Base-by-base conservation (phyloP, 2,888 invertebrate species). In the Punctoribates punctum region DNA sequence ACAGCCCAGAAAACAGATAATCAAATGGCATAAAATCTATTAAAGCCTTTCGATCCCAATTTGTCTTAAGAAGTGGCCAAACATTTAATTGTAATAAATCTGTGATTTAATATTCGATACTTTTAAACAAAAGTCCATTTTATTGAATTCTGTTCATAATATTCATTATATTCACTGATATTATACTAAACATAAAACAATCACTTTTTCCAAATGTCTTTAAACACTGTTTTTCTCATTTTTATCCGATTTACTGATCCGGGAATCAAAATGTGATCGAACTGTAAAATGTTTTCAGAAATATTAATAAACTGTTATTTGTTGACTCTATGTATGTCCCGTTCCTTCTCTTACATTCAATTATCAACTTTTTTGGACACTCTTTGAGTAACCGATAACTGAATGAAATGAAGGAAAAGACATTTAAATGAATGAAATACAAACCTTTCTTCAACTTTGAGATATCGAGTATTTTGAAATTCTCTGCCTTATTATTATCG, bases 401-500 rank as follows among this genome's bases (percentile, higher is more conserved):
- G 11, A 42, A 9, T 13, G 42, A 42, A 42, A 42, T 13, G 11
- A 42, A 42, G 13, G 42, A 42, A 42, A 13, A 13, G 42, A 1
- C 42, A 42, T 15, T 62, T n/a, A 25, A 62, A 8, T 62, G 5
- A 62, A 8, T 62, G 5, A 51, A 57, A 65, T 65, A 25, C 20
- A 51, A 51, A 51, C 73, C 73, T 54, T n/a, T 54, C 48, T 73
- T 73, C 38, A 29, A 57, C 5, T 34, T 51, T 11, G 57, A 73
- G 25, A 91, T 85, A 84, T 91, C 88, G 80, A 88, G 85, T 20
- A 93, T 86, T 79, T 89, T 88, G 78, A 91, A 89, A 83, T 89
- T 91, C 82, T 90, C 87, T 74, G 89, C 88, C 81, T 90, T 90
- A 82, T 91, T 91, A 46, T 70, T 70, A 83, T 93, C 93, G 0